Evolutionary conservation across 2,888 invertebrate species (phyloP), one percentile per base, ranked within the genome.

Genomic region (Caenorhabditis wallacei): DNA sequence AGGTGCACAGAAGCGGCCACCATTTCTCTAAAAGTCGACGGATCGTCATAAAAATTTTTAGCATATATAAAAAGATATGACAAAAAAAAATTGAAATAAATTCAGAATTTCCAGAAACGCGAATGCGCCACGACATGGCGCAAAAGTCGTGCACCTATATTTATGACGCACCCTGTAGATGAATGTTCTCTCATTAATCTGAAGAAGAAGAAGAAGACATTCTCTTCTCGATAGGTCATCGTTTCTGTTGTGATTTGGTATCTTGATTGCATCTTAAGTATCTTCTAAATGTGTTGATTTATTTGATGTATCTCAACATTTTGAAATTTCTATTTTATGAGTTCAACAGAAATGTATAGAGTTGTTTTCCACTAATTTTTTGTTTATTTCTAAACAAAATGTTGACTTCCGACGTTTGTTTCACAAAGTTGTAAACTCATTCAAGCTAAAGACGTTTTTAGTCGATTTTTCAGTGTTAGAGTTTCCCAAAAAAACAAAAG

Each of bases 101-200:
- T n/a, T n/a, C n/a, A n/a, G n/a, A n/a, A n/a, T n/a, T n/a, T n/a
- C n/a, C n/a, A n/a, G n/a, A n/a, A n/a, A n/a, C n/a, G n/a, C n/a
- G n/a, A n/a, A n/a, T n/a, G n/a, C n/a, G n/a, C n/a, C n/a, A n/a
- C n/a, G n/a, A n/a, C n/a, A n/a, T n/a, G n/a, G n/a, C n/a, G n/a
- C n/a, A n/a, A n/a, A n/a, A n/a, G n/a, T n/a, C n/a, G n/a, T n/a
- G n/a, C n/a, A n/a, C n/a, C n/a, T n/a, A n/a, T n/a, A n/a, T n/a
- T n/a, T n/a, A n/a, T n/a, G n/a, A n/a, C n/a, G n/a, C n/a, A n/a
- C n/a, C n/a, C n/a, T n/a, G n/a, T n/a, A 75, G 75, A 75, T 68
- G 66, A 68, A 75, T 75, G 59, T 46, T 68, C 64, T 66, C 66
- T 46, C 66, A 56, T 69, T 56, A 69, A 37, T 69, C 43, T 18